Evolutionary conservation across 2,797 vertebrate genomes (phyloP).

Genomic region (Acrossocheilus fasciatus): DNA sequence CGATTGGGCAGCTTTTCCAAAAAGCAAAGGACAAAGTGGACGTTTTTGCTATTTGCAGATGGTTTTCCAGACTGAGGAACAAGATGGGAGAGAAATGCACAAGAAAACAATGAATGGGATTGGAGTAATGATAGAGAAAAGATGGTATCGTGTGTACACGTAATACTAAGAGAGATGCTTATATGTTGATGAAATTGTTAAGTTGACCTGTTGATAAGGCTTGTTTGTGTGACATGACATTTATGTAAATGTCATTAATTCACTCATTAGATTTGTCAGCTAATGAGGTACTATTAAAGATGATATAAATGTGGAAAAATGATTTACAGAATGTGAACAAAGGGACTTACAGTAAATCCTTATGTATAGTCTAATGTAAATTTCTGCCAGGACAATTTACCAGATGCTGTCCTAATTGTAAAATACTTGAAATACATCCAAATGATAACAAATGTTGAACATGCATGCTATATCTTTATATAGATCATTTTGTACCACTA

Average conservation of each 20-base stretch:
- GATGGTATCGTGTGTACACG: conserved; percentile 8
- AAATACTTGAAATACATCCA: conserved; percentile 29
- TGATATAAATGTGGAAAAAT: background rate
- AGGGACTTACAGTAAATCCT: background rate
- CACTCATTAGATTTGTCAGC: conserved; percentile 31
- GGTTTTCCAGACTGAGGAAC: conserved; percentile 40
- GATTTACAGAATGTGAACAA: conserved; percentile 13
- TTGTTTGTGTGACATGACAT: conserved; percentile 27
- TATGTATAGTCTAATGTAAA: conserved; percentile 10
- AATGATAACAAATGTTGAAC: conserved; percentile 39
- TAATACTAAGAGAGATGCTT: conserved; percentile 33
- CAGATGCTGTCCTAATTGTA: conserved; percentile 2
- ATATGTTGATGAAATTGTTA: conserved; percentile 27
- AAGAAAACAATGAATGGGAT: conserved; percentile 40
- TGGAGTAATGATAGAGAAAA: conserved; percentile 14
- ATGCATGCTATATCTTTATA: conserved; percentile 19
- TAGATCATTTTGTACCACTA: conserved; percentile 10
- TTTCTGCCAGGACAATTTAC: conserved; percentile 16
- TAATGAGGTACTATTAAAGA: conserved; percentile 34
- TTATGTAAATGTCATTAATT: background rate
- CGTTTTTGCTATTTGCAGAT: conserved; percentile 49
- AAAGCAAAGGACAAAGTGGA: conserved; percentile 52
- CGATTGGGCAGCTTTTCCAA: conserved; percentile 38
- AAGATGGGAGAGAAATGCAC: conserved; percentile 37
- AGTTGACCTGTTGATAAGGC: conserved; percentile 17